Evolutionary conservation across 2,113 vertebrate species (phyloP), one percentile per base, ranked within the genome.

Genomic region (Theristicus caerulescens): DNA sequence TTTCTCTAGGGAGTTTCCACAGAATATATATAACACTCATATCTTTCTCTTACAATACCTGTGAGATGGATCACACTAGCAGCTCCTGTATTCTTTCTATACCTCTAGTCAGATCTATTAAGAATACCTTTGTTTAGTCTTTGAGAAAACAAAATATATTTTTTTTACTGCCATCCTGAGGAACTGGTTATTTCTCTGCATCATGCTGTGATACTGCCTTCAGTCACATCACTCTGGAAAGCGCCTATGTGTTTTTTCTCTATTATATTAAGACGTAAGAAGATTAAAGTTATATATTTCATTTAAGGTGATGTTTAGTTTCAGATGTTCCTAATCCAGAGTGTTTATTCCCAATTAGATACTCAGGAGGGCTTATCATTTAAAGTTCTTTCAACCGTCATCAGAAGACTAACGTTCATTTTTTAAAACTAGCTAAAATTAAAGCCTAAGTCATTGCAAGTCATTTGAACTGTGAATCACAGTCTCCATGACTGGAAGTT

Each of bases 151-250:
- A 93, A 89, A 89, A 61, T 72, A 80, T n/a, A 31, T 87, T 49
- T 91, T 91, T 95, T 92, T 92, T 92, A 95, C 64, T 81, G 67
- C 82, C 47, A 77, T 86, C 67, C 59, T 78, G 82, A 92, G 88
- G 62, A 94, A 77, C 21, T 22, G 25, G 18, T 88, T 92, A 71
- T 94, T 66, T 86, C 69, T 88, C 31, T 92, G 71, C 44, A 79
- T 47, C 73, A 26, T 49, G 44, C 81, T 69, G 84, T 54, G 59
- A 58, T 81, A 67, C 13, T 90, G 76, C 69, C 42, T 94, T 91
- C 69, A 92, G 55, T 82, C 64, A 93, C 36, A 86, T 71, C 34
- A 40, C 26, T 78, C 29, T 76, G 24, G 61, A 84, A 94, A 93
- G 44, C 1, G 3, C 19, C 21, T 61, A 22, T 62, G 32, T 71